Evolutionary conservation across 2,888 invertebrate species (phyloP).

Genomic region (Cerastoderma edule): DNA sequence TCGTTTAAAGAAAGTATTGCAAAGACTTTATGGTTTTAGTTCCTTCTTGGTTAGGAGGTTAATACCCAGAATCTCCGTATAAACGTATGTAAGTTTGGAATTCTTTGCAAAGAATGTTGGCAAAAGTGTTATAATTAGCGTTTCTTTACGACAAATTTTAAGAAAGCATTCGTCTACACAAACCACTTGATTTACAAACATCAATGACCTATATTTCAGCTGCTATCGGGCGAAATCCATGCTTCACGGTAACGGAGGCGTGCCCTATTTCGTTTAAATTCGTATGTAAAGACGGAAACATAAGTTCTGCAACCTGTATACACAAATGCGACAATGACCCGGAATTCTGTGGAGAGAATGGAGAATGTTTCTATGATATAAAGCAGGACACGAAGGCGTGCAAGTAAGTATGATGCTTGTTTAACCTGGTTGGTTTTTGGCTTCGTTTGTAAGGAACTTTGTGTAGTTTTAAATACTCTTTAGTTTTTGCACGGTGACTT

Average conservation of each 20-base stretch:
- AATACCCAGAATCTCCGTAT: no score
- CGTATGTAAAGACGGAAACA: background rate
- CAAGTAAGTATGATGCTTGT: slow-evolving; percentile 32
- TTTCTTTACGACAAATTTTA: background rate
- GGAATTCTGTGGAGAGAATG: slow-evolving; percentile 33
- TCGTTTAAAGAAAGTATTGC: no score
- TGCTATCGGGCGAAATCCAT: background rate
- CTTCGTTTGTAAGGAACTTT: no score
- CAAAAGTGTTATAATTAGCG: background rate
- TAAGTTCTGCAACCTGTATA: slow-evolving; percentile 5
- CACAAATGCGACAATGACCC: slow-evolving; percentile 29
- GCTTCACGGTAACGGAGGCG: background rate
- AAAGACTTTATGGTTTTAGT: no score
- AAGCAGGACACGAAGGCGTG: slow-evolving; percentile 22
- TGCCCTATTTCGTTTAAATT: slow-evolving; percentile 4
- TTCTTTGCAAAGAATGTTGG: no score
- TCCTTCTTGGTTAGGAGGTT: no score
- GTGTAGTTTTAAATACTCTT: no score
- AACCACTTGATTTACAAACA: no score
- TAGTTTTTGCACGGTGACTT: no score
- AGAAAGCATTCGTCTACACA: background rate
- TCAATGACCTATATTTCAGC: slow-evolving; percentile 8
- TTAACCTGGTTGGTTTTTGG: no score
- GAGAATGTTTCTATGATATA: slow-evolving; percentile 35
- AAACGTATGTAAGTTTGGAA: no score